A percentile compares a stretch with the other conserved stretches of the same genome.
Conservation (phyloP, 2,888 invertebrate species). For the Shargacucullia verbasci region DNA sequence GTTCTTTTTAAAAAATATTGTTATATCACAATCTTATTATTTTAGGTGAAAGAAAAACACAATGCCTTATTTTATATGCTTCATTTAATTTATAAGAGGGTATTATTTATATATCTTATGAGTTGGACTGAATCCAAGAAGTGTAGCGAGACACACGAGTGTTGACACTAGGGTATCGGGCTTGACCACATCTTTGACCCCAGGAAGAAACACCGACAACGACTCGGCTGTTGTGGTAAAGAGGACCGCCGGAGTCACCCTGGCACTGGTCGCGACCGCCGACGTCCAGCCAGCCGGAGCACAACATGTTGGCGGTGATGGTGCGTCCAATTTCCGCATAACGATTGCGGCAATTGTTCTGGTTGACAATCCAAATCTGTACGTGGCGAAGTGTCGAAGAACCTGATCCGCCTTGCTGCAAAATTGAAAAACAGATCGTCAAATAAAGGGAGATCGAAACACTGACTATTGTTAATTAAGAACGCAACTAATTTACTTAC, state of each 20-base stretch:
- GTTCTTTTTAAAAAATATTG: too few species aligned
- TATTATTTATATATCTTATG: conserved; percentile 7
- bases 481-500: conserved; percentile 54
- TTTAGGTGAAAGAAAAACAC: too few species aligned
- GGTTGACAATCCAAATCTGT: conserved; percentile 64
- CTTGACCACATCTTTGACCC: conserved; percentile 58
- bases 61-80: too few species aligned
- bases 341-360: conserved; percentile 52
- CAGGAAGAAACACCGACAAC: conserved; percentile 68
- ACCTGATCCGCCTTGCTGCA: conserved; percentile 22
- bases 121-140: conserved; percentile 24
- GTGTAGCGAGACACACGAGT: conserved; percentile 40
- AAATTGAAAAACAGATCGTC: conserved; percentile 11
- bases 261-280: conserved; percentile 77
- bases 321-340: conserved; percentile 42
- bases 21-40: too few species aligned
- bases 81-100: too few species aligned
- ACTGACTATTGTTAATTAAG: too few species aligned
- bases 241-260: conserved; percentile 74
- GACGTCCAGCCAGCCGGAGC: conserved; percentile 64
- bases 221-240: conserved; percentile 68
- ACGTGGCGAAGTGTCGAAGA: conserved; percentile 65
- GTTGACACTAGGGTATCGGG: conserved; percentile 64
- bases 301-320: conserved; percentile 58
- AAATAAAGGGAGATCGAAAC: background rate